Evolutionary conservation across 30 jellyfish, hydroid and myxozoan species (phyloP).

Genomic region (Sanderia malayensis): DNA sequence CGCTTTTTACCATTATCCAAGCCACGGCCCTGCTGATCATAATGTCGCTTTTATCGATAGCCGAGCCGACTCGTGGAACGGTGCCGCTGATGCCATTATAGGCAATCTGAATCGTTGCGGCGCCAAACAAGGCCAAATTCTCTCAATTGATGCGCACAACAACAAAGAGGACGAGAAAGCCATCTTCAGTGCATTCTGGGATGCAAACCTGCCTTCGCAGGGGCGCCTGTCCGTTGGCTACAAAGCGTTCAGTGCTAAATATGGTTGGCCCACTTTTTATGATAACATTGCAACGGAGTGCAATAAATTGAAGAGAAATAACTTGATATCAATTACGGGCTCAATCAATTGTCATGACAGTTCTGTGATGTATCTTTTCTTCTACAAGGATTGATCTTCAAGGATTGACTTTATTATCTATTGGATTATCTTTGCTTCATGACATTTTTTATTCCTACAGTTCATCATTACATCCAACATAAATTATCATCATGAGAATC

Average conservation of each 20-base stretch:
- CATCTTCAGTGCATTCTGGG: constrained; percentile 37
- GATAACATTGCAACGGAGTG: neutral
- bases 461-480: too few species aligned
- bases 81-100: constrained; percentile 21
- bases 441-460: too few species aligned
- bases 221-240: constrained; percentile 29
- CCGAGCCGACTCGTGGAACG: constrained; percentile 25
- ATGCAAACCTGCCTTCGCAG: neutral
- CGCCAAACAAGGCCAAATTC: constrained; percentile 23
- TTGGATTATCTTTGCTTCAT: too few species aligned
- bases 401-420: too few species aligned
- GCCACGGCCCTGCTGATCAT: constrained; percentile 3
- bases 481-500: too few species aligned
- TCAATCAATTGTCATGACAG: constrained; percentile 27
- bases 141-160: constrained; percentile 35
- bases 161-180: constrained; percentile 27
- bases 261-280: constrained; percentile 23
- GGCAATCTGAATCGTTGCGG: constrained; percentile 7
- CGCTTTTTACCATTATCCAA: constrained; percentile 20
- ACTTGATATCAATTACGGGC: constrained; percentile 17
- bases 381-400: neutral
- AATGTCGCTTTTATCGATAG: neutral
- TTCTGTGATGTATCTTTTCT: neutral
- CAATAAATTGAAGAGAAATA: constrained; percentile 16
- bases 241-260: constrained; percentile 9